Evolutionary conservation across 2,113 vertebrate species (phyloP).

Genomic region (Passer domesticus): DNA sequence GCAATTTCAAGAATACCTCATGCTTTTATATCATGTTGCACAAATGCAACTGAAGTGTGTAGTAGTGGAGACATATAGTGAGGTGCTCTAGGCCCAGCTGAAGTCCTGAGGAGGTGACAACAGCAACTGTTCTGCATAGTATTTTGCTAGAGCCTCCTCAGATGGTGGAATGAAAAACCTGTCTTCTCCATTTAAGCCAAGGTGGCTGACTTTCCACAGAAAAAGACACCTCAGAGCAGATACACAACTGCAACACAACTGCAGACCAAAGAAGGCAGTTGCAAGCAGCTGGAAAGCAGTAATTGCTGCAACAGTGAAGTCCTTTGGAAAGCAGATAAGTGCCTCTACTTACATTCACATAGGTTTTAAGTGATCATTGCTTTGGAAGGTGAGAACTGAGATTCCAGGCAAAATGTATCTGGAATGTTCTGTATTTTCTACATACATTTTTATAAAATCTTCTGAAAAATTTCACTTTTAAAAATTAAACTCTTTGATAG

Average conservation of each 20-base stretch:
- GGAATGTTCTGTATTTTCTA: not conserved
- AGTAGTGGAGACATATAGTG: not conserved
- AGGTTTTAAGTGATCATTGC: not conserved
- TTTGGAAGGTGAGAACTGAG: not conserved
- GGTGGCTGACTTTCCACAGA: not conserved
- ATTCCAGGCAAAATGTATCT: not conserved
- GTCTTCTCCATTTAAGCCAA: not conserved
- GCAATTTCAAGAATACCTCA: not conserved
- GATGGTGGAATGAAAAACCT: not conserved
- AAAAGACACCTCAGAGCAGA: not conserved
- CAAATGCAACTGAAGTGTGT: not conserved
- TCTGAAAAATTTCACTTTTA: not conserved
- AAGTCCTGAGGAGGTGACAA: not conserved
- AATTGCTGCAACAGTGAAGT: not conserved
- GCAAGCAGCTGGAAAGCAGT: not conserved
- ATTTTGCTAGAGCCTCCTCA: not conserved
- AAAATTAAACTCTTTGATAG: not conserved
- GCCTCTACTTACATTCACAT: not conserved
- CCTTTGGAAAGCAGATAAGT: not conserved
- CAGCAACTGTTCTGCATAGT: fast-evolving
- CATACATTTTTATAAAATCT: not conserved
- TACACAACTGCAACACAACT: not conserved
- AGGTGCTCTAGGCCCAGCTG: not conserved
- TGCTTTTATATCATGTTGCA: not conserved
- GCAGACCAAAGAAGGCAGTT: not conserved